phyloP scores from a whole-genome alignment of 2,888 invertebrate species.

The Onthophagus sagittarius region DNA sequence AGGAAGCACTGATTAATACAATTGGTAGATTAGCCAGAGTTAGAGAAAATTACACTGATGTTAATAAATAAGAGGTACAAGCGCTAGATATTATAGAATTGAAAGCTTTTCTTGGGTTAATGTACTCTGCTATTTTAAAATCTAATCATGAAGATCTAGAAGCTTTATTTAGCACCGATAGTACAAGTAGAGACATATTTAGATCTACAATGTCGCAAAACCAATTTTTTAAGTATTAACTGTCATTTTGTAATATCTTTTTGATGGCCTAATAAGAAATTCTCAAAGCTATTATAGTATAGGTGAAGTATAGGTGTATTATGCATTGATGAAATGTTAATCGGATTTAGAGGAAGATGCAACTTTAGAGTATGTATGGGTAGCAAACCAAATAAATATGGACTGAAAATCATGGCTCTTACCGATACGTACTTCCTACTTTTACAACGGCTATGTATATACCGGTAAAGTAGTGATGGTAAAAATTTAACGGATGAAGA shows the following conservation, averaged over 20 bases:
- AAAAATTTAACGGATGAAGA: neutral
- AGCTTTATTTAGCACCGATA: neutral
- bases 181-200: conserved; percentile 22
- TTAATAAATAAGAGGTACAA: neutral
- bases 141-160: neutral
- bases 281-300: too few relatives aligned
- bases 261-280: too few relatives aligned
- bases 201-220: conserved; percentile 26
- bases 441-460: neutral
- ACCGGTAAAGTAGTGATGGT: neutral
- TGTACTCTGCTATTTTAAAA: neutral
- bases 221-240: conserved; percentile 21
- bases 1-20: neutral
- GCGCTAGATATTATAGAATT: conserved; percentile 26
- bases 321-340: too few relatives aligned
- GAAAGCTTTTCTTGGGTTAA: conserved; percentile 27
- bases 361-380: too few relatives aligned
- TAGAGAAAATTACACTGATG: neutral
- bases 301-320: too few relatives aligned
- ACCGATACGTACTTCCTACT: too few relatives aligned
- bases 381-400: too few relatives aligned
- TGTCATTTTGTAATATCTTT: too few relatives aligned
- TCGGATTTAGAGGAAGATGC: too few relatives aligned
- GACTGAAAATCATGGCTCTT: too few relatives aligned
- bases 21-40: neutral